Evolutionary conservation across 2,113 vertebrate species (phyloP).

Genomic region (Pelmatolapia mariae): DNA sequence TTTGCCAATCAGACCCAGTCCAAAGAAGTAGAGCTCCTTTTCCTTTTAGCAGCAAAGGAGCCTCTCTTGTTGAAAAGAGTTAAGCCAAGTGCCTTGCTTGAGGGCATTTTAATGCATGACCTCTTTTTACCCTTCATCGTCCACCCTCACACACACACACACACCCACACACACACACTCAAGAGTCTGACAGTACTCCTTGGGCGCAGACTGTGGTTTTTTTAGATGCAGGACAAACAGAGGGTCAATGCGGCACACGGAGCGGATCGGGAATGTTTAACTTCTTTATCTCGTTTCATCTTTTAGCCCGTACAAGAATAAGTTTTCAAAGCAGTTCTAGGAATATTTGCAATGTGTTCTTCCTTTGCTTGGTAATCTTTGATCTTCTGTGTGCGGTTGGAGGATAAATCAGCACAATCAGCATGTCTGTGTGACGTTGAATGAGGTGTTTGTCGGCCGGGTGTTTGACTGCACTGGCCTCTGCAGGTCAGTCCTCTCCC

Average conservation of each 20-base stretch:
- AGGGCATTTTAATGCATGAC: slow-evolving; percentile 64
- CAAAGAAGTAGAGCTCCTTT: neutral
- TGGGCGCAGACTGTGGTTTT: slow-evolving; percentile 29
- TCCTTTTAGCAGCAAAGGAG: slow-evolving; percentile 14
- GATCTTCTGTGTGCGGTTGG: neutral
- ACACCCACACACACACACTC: slow-evolving; percentile 21
- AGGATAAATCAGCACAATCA: neutral
- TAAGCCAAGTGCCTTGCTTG: slow-evolving; percentile 56
- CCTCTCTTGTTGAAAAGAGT: slow-evolving; percentile 35
- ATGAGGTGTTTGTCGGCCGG: slow-evolving; percentile 35
- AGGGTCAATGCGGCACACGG: neutral
- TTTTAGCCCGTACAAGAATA: neutral
- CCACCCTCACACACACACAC: slow-evolving; percentile 9
- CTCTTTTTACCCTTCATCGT: slow-evolving; percentile 53
- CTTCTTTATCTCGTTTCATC: slow-evolving; percentile 32
- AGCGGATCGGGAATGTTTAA: slow-evolving; percentile 9
- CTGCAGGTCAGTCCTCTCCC: slow-evolving; percentile 57
- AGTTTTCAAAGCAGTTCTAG: neutral
- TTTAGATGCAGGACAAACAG: slow-evolving; percentile 46
- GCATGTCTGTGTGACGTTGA: slow-evolving; percentile 3
- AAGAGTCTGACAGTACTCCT: slow-evolving; percentile 31
- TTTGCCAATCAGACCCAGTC: slow-evolving; percentile 27
- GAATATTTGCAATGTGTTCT: neutral
- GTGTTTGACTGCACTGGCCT: slow-evolving; percentile 34
- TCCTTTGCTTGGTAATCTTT: neutral